Evolutionary conservation across 2,888 invertebrate species (phyloP), one percentile per base, ranked within the genome.

Genomic region (Ornithoptera alexandrae): DNA sequence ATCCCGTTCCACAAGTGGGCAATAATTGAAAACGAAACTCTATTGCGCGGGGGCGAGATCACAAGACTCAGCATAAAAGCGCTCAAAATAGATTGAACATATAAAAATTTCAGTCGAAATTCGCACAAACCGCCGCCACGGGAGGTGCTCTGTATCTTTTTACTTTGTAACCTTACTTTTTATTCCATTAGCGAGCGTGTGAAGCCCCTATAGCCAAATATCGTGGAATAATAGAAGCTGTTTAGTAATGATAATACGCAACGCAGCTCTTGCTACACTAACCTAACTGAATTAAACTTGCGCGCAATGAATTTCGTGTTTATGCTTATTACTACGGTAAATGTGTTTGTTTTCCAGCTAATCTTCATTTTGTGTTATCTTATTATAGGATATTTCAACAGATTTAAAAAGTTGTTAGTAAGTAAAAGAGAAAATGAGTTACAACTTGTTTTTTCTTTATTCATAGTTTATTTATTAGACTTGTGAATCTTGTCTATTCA

Each of bases 141-240:
- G 90, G 90, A 88, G 89, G 82, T 83, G 81, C 90, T 86, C 87
- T 90, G 90, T 91, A 89, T 92, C 90, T 91, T 90, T 91, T 89
- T 92, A 91, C 90, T 90, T 89, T 90, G 91, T 88, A 88, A 92
- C 90, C 92, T 92, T 91, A 91, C 92, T 92, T 92, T 92, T 92
- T 92, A 92, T 92, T 92, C 92, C 91, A 92, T 92, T 92, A 92
- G 88, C 86, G 88, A 81, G 87, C 87, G 86, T 89, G 90, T 89
- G 89, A 84, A 84, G 85, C 89, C 91, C 90, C 90, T 88, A 86
- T 87, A 89, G 90, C 87, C 90, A 87, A 92, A 92, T 91, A 91
- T 90, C 87, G 84, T 87, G 85, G 89, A 92, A 92, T 92, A 92
- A 90, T 91, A 92, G 90, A 91, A 86, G 89, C 90, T 90, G 90